Percentiles rank a stretch among this genome's conserved stretches.
Evolutionary conservation across 2,797 vertebrate species (phyloP).

Genomic region (Echeneis naucrates): DNA sequence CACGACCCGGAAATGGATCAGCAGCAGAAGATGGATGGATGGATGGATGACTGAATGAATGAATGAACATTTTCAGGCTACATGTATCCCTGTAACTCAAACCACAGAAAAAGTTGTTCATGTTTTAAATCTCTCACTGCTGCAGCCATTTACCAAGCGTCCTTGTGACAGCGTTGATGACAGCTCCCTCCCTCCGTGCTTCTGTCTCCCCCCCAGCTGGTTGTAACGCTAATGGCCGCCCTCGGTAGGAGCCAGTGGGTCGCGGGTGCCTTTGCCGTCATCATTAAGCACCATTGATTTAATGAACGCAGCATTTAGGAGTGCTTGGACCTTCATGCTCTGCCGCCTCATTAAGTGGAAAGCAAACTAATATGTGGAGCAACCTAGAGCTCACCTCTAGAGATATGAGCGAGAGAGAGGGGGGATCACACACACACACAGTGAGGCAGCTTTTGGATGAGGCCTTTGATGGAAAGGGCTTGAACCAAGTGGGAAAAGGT

Average conservation of each 20-base stretch:
- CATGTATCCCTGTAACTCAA: neutral
- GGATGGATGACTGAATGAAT: too few species aligned
- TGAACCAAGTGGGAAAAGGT: constrained; percentile 38
- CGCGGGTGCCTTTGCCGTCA: constrained; percentile 82
- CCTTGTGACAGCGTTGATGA: constrained; percentile 78
- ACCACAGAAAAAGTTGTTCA: neutral
- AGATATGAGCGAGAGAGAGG: constrained; percentile 53
- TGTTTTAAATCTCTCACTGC: constrained; percentile 1
- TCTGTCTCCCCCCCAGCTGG: constrained; percentile 69
- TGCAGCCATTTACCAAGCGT: constrained; percentile 64
- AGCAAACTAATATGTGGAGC: constrained; percentile 86
- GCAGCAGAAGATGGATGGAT: too few species aligned
- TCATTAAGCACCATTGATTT: constrained; percentile 87
- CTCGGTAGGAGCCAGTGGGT: constrained; percentile 80
- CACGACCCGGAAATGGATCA: too few species aligned
- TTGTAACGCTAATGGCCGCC: constrained; percentile 77
- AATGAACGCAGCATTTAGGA: constrained; percentile 86
- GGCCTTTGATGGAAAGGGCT: constrained; percentile 31
- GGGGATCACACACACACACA: neutral
- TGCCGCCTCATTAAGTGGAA: constrained; percentile 86
- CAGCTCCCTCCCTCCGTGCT: constrained; percentile 48
- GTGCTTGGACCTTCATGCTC: constrained; percentile 88
- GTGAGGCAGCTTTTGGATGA: constrained; percentile 29
- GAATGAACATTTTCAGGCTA: neutral
- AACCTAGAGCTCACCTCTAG: constrained; percentile 87